These are phyloP conservation scores for Smutsia gigantea DNA, from an alignment of 2,797 vertebrate genomes.

Conservation along the genomic window DNA sequence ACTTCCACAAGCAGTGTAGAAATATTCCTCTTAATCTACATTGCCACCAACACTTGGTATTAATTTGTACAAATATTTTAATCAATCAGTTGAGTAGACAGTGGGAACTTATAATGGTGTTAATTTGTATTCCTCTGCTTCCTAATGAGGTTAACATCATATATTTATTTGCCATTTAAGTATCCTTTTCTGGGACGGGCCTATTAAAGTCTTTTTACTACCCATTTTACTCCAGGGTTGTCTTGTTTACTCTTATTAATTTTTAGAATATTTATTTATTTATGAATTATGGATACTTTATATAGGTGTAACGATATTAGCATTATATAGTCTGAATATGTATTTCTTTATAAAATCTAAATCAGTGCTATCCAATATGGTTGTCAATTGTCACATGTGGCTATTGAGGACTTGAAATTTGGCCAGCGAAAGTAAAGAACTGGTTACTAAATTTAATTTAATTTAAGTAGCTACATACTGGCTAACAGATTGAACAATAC, in stretches of 20 bases:
- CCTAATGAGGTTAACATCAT: neutral
- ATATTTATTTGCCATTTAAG: neutral
- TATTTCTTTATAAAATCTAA: slow-evolving; percentile 6
- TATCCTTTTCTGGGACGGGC: neutral
- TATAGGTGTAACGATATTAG: neutral
- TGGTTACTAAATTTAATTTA: neutral
- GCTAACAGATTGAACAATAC: neutral
- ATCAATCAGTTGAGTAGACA: neutral
- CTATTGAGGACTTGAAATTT: neutral
- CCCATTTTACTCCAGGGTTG: neutral
- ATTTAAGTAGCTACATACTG: neutral
- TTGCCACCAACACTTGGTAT: neutral
- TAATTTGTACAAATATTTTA: neutral
- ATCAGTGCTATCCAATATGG: neutral
- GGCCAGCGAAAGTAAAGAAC: neutral
- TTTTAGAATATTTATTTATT: neutral
- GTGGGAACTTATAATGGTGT: neutral
- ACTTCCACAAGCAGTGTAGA: neutral
- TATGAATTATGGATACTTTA: neutral
- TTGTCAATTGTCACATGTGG: neutral
- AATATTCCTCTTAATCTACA: neutral
- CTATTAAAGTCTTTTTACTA: neutral
- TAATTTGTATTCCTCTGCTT: neutral
- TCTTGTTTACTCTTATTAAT: slow-evolving; percentile 3
- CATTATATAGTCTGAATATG: neutral